A percentile compares a stretch with the other conserved stretches of the same genome.
These are phyloP conservation scores for Lerema accius DNA, from an alignment of 1,140 invertebrate genomes.

Conservation along the genomic window DNA sequence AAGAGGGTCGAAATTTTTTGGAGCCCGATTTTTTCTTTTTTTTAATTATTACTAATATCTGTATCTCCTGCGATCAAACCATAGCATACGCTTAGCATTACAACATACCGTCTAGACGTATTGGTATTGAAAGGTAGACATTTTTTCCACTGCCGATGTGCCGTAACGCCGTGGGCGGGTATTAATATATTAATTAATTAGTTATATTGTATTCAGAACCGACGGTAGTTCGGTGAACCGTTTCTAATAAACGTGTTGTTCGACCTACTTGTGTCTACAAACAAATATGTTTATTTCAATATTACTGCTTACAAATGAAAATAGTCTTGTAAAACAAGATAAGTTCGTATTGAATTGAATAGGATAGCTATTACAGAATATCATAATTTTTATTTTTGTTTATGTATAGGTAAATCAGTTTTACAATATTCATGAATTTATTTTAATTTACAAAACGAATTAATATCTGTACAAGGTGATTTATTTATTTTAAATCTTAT, in stretches of 20 bases:
- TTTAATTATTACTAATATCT: background rate
- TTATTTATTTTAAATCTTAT: background rate
- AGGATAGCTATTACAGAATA: too few species aligned
- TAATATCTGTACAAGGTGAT: too few species aligned
- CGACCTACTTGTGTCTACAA: background rate
- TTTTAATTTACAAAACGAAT: too few species aligned
- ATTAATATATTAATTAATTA: constrained; percentile 46
- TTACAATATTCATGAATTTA: too few species aligned
- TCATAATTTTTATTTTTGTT: too few species aligned
- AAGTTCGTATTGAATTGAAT: too few species aligned
- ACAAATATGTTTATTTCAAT: background rate
- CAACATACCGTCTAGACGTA: constrained; percentile 49
- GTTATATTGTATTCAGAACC: constrained; percentile 13
- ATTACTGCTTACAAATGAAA: too few species aligned
- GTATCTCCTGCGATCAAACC: background rate
- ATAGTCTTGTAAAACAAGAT: too few species aligned
- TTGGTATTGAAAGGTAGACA: constrained; percentile 57
- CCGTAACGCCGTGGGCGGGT: constrained; percentile 52
- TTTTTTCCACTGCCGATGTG: constrained; percentile 55
- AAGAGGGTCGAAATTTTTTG: too few species aligned
- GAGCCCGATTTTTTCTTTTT: too few species aligned
- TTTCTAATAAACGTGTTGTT: constrained; percentile 12
- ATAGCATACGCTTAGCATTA: constrained; percentile 28
- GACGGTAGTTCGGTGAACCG: constrained; percentile 6
- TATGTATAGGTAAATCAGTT: too few species aligned